Evolutionary conservation across 1,140 invertebrate species (phyloP), one percentile per base, ranked within the genome.

Genomic region (Orussus abietinus): DNA sequence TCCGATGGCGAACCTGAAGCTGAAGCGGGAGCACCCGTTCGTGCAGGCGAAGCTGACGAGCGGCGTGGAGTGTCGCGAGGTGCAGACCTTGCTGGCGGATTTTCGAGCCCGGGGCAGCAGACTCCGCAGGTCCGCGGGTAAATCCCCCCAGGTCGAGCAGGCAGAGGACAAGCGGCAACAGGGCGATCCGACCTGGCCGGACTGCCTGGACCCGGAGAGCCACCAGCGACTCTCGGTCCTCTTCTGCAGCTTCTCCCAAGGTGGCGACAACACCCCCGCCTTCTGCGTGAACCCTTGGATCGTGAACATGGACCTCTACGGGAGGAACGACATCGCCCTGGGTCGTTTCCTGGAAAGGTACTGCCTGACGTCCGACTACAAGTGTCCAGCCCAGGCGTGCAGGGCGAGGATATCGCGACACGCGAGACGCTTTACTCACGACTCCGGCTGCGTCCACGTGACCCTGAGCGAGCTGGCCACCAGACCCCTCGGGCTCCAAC

Each of bases 241-340:
- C 18, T 93, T 97, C 62, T 96, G 92, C 60, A 96, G 90, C 65
- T 96, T 90, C 60, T 87, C 90, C 39, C 80, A 80, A 46, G 81
- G 83, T 29, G 90, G 88, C 0, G 75, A 80, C 13, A 88, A 92
- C 59, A 81, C 85, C 7, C 90, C 91, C 0, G 82, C 84, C 30
- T 94, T 91, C 63, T 95, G 92, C 63, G 86, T 94, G 3, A 85
- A 88, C 58, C 92, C 92, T 0, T 90, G 88, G 83, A 80, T 93
- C 12, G 83, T 94, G 0, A 84, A 84, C 33, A 98, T 98, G 90
- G 88, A 95, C 49, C 89, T 96, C 66, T 98, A 98, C 69, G 92
- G 91, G 0, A 77, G 81, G 11, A 91, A 95, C 58, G 96, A 99
- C 64, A 96, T 98, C 44, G 87, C 94, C 3, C 66, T 99, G 3